A percentile compares a stretch with the other conserved stretches of the same genome.
phyloP scores from a whole-genome alignment of 1,140 invertebrate species.

The Cyclina sinensis region DNA sequence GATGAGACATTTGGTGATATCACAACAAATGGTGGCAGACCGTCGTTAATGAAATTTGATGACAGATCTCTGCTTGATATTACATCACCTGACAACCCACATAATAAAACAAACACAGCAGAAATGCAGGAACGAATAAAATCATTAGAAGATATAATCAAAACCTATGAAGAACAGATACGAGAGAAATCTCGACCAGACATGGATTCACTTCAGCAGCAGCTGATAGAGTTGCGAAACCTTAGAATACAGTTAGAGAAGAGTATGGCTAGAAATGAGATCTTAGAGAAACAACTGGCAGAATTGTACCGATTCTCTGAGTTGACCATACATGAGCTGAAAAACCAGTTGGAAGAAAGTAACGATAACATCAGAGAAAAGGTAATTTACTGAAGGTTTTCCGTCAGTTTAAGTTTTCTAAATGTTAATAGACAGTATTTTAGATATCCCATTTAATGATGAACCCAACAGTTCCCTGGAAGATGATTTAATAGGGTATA shows the following conservation, averaged over 20 bases:
- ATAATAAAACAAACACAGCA: constrained; percentile 37
- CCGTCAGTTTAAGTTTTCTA: too few species aligned
- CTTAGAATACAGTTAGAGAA: constrained; percentile 42
- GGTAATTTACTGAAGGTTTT: too few species aligned
- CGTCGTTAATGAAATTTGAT: neutral
- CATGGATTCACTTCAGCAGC: constrained; percentile 47
- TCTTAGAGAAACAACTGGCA: constrained; percentile 1
- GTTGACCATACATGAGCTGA: constrained; percentile 8
- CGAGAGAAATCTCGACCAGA: neutral
- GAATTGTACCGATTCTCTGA: neutral
- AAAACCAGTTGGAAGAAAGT: neutral
- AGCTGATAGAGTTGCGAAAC: constrained; percentile 35
- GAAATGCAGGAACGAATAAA: constrained; percentile 23
- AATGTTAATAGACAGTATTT: too few species aligned
- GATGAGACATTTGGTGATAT: neutral
- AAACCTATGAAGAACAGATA: constrained; percentile 29
- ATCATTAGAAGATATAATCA: constrained; percentile 41
- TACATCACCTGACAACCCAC: neutral
- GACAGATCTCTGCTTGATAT: constrained; percentile 12
- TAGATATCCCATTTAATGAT: too few species aligned
- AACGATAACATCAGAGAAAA: neutral
- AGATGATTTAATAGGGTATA: too few species aligned
- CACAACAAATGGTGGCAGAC: neutral
- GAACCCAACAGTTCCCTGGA: too few species aligned
- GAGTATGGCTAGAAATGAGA: neutral